phyloP scores from a whole-genome alignment of 2,113 vertebrate genomes.

The Pangasianodon gigas region DNA sequence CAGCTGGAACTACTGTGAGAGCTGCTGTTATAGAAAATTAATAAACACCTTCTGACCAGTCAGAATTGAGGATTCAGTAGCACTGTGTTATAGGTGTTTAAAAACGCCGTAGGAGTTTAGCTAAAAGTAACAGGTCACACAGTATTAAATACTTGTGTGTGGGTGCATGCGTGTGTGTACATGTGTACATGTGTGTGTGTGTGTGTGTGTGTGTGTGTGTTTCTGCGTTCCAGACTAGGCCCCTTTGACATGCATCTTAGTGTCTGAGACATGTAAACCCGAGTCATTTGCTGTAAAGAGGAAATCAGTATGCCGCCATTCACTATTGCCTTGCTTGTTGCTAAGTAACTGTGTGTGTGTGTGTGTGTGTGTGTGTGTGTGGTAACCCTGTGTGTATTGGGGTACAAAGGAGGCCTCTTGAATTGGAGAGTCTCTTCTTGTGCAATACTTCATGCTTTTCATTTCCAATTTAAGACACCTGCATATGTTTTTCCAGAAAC shows the following conservation, averaged over 20 bases:
- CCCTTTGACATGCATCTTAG: slow-evolving; percentile 27
- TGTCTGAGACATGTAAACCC: slow-evolving; percentile 32
- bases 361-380: slow-evolving; percentile 36
- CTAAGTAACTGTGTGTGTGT: slow-evolving; percentile 50
- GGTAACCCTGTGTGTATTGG: slow-evolving; percentile 10
- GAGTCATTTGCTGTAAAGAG: neutral
- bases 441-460: slow-evolving; percentile 11
- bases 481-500: neutral
- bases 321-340: slow-evolving; percentile 44
- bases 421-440: slow-evolving; percentile 45
- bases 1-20: neutral
- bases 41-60: neutral
- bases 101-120: neutral
- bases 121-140: neutral
- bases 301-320: slow-evolving; percentile 14
- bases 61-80: neutral
- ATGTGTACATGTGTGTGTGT: neutral
- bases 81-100: neutral
- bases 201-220: neutral
- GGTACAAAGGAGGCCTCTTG: slow-evolving; percentile 36
- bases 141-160: neutral
- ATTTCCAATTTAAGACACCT: neutral
- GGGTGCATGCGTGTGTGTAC: neutral
- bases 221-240: slow-evolving; percentile 11
- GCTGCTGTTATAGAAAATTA: neutral